Percentiles rank a stretch among this genome's conserved stretches.
Conservation (phyloP, 1,140 invertebrate genomes). For the Bombus cullumanus region DNA sequence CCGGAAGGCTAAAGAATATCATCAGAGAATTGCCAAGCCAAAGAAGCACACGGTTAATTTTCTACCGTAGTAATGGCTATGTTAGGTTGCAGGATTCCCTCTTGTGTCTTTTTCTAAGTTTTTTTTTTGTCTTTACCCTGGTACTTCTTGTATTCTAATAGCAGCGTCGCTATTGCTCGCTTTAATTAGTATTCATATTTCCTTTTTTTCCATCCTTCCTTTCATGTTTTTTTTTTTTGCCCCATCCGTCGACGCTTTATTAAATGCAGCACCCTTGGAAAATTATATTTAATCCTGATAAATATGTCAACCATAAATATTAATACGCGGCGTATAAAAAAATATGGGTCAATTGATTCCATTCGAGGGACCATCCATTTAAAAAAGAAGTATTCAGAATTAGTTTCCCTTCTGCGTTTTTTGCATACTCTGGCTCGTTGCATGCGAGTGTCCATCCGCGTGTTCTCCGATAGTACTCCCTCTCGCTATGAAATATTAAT, state of each 20-base stretch:
- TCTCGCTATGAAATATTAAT: constrained; percentile 12
- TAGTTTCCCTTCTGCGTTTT: background rate
- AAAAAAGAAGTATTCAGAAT: background rate
- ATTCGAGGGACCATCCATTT: background rate
- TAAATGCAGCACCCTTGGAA: constrained; percentile 27
- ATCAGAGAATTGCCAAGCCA: background rate
- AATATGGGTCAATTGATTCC: constrained; percentile 43
- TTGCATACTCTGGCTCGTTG: background rate
- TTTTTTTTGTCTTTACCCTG: background rate
- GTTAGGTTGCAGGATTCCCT: background rate
- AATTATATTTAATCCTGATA: constrained; percentile 27
- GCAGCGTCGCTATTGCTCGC: constrained; percentile 13
- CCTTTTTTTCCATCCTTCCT: no score
- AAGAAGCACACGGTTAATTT: constrained; percentile 12
- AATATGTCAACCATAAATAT: constrained; percentile 35
- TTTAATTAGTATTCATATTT: constrained; percentile 43
- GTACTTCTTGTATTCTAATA: constrained; percentile 25
- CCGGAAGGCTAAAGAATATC: no score
- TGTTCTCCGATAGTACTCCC: background rate
- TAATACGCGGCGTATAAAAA: constrained; percentile 11
- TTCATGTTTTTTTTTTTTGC: background rate
- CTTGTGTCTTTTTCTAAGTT: background rate
- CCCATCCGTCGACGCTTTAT: background rate
- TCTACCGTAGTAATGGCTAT: background rate
- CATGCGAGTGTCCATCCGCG: background rate